phyloP scores from a whole-genome alignment of 2,888 invertebrate species.

The Cryptops parisi region DNA sequence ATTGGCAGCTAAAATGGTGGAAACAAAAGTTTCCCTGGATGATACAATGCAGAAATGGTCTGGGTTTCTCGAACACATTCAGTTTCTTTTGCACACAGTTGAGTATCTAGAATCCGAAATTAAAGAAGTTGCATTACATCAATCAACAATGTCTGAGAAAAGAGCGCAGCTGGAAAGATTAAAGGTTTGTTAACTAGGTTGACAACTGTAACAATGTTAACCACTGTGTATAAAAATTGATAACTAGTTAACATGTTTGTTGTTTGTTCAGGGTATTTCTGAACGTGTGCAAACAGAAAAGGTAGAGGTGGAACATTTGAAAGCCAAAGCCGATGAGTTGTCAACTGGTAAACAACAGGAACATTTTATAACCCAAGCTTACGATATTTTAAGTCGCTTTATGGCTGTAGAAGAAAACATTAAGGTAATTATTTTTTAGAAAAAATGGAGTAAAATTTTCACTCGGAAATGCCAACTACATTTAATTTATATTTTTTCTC shows the following conservation, averaged over 20 bases:
- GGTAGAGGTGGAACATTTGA: conserved; percentile 71
- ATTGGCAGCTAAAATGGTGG: conserved; percentile 71
- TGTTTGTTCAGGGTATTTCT: conserved; percentile 44
- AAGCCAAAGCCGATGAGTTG: conserved; percentile 72
- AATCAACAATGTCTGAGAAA: conserved; percentile 72
- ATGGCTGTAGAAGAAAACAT: conserved; percentile 61
- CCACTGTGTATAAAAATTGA: not conserved
- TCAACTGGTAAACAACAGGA: conserved; percentile 69
- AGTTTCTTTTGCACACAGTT: conserved; percentile 65
- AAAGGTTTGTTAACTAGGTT: conserved; percentile 34
- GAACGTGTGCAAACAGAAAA: conserved; percentile 80
- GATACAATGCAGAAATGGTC: conserved; percentile 85
- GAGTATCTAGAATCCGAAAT: conserved; percentile 59
- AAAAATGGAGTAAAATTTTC: too few relatives aligned
- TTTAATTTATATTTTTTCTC: too few relatives aligned
- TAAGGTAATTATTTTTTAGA: conserved; percentile 35
- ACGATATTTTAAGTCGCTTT: conserved; percentile 69
- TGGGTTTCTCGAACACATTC: conserved; percentile 74
- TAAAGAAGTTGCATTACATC: conserved; percentile 55
- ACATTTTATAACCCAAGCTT: conserved; percentile 66
- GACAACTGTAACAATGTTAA: not conserved
- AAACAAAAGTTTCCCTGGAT: conserved; percentile 72
- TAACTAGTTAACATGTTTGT: not conserved
- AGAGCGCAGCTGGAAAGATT: conserved; percentile 69
- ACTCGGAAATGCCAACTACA: conserved; percentile 17